Base-by-base conservation (phyloP, 2,888 invertebrate genomes). In the Mesochorus sp. region DNA sequence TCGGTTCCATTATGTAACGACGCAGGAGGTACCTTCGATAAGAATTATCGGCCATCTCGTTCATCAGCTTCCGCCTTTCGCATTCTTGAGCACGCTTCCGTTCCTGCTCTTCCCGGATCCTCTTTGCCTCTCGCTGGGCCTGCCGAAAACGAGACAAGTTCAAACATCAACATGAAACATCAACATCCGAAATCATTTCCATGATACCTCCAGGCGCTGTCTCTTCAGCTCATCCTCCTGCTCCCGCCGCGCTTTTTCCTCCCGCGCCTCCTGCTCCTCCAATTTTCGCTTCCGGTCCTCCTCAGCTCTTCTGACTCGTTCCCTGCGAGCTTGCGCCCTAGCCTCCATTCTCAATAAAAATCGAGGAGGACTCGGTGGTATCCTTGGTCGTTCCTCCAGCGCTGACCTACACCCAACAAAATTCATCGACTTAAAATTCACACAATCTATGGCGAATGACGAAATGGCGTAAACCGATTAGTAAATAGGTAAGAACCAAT, bases 281-380 rank as follows among this genome's bases (percentile, higher is more conserved):
- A 92, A 84, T 64, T 89, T 83, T 71, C 82, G 85, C 51, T 82
- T 83, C n/a, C 88, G 85, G 42, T 81, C 82, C 66, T 88, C 88
- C 64, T 92, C 92, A 4, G 91, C 85, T 66, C 89, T 85, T 70
- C 90, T 87, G 37, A 88, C 81, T 73, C 91, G 89, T 80, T 91
- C 85, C 42, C 91, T 94, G 39, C 96, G 92, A 81, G 95, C 94
- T 42, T 94, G 89, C 0, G 95, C 95, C 76, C 95, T 92, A 71
- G 94, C 94, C 85, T 96, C 95, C 95, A 96, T 95, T 87, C 94
- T 93, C 87, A 94, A 93, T 49, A 96, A 87, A 86, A 96, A 94
- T 87, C 94, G 94, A 1, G 96, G 95, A 37, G 88, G 86, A 67
- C 82, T 86, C 4, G 85, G n/a, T n/a, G n/a, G 82, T 2, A 85